Conservation (phyloP, 2,113 vertebrate species). For the Myrmecophaga tridactyla region DNA sequence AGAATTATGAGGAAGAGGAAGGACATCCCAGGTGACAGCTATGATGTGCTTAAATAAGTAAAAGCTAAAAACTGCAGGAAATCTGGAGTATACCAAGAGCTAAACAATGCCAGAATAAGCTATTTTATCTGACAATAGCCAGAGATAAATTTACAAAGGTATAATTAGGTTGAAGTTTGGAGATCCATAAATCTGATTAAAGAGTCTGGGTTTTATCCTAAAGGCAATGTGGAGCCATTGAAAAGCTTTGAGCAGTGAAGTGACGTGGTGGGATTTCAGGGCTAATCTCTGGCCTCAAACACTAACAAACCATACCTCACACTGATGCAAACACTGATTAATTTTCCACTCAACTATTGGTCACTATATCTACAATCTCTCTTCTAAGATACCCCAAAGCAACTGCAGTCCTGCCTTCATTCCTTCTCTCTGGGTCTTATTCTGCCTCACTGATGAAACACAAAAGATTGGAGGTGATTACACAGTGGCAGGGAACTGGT, state of each 20-base stretch:
- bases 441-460: background rate
- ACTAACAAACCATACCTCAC: background rate
- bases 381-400: background rate
- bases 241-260: background rate
- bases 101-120: background rate
- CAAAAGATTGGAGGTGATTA: background rate
- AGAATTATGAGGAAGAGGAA: background rate
- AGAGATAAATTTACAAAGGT: background rate
- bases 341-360: background rate
- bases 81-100: background rate
- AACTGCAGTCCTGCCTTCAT: background rate
- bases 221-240: background rate
- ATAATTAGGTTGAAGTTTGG: background rate
- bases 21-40: too few relatives aligned
- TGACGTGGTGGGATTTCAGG: background rate
- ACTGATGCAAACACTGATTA: background rate
- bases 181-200: background rate
- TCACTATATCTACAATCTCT: background rate
- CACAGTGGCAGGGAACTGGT: background rate
- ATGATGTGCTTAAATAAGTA: background rate
- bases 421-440: background rate
- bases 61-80: background rate
- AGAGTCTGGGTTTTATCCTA: background rate
- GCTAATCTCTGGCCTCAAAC: background rate
- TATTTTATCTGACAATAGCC: background rate